Conservation (phyloP, 2,113 vertebrate species). For the Passer domesticus region DNA sequence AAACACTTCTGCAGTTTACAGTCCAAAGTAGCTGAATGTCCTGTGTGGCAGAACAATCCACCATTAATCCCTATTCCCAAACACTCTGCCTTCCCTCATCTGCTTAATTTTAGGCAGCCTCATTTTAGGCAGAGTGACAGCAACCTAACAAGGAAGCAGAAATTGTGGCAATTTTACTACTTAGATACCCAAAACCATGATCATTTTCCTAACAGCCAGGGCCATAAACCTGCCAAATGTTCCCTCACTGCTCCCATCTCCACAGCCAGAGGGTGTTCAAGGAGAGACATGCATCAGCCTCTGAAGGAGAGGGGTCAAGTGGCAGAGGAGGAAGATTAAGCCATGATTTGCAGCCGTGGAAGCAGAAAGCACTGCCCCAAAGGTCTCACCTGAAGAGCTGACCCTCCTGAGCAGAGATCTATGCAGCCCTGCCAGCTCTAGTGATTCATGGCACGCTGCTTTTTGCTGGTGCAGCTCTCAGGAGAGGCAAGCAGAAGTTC, state of each 20-base stretch:
- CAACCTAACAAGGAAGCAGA: not conserved
- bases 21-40: too few relatives aligned
- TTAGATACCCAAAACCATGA: not conserved
- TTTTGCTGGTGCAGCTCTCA: slow-evolving; percentile 26
- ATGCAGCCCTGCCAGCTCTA: not conserved
- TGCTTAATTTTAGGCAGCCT: not conserved
- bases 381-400: slow-evolving; percentile 40
- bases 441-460: not conserved
- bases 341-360: not conserved
- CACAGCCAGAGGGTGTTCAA: slow-evolving; percentile 20
- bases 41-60: not conserved
- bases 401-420: slow-evolving; percentile 26
- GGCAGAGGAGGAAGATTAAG: slow-evolving; percentile 26
- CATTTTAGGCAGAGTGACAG: not conserved
- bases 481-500: not conserved
- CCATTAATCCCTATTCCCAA: not conserved
- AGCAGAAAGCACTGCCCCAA: not conserved
- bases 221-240: not conserved
- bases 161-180: not conserved
- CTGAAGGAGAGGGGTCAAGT: not conserved
- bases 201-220: not conserved
- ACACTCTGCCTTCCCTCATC: not conserved
- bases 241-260: not conserved
- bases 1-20: not conserved
- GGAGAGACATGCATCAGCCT: slow-evolving; percentile 35